These are phyloP conservation scores for Zosterops hypoxanthus DNA, from an alignment of 2,113 vertebrate genomes.

Conservation along the genomic window DNA sequence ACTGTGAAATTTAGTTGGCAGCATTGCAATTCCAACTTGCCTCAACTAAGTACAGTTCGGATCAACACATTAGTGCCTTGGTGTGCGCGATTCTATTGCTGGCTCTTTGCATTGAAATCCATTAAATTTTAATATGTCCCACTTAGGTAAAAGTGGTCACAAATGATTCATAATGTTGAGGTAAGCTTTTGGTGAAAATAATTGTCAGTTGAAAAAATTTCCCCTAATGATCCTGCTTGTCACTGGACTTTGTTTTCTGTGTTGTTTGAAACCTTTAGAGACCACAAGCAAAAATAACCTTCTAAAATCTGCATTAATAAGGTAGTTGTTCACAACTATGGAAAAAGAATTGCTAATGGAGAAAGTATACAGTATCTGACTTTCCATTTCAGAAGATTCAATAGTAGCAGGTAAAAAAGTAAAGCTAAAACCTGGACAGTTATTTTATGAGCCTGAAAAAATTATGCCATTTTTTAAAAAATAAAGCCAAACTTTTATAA, in stretches of 20 bases:
- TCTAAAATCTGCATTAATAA: neutral
- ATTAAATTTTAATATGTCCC: slow-evolving; percentile 76
- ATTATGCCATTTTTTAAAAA: neutral
- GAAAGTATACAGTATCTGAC: neutral
- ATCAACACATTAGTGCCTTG: slow-evolving; percentile 70
- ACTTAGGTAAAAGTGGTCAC: slow-evolving; percentile 73
- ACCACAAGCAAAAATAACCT: neutral
- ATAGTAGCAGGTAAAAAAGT: neutral
- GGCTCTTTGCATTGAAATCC: slow-evolving; percentile 48
- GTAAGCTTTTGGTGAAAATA: slow-evolving; percentile 68
- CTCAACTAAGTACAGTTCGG: slow-evolving; percentile 64
- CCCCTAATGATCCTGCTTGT: slow-evolving; percentile 48
- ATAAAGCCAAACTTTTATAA: neutral
- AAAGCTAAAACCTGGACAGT: neutral
- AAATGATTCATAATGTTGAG: slow-evolving; percentile 73
- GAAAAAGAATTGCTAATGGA: slow-evolving; percentile 36
- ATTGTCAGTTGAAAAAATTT: slow-evolving; percentile 48
- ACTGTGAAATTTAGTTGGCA: slow-evolving; percentile 58
- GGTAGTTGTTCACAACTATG: neutral
- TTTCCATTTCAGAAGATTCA: slow-evolving; percentile 43
- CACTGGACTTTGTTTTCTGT: slow-evolving; percentile 44
- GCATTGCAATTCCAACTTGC: slow-evolving; percentile 35
- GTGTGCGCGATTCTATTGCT: slow-evolving; percentile 43
- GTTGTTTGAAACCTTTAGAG: slow-evolving; percentile 1
- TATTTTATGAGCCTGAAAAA: slow-evolving; percentile 12